phyloP scores from a whole-genome alignment of 2,113 vertebrate genomes.

The Nycticebus coucang region DNA sequence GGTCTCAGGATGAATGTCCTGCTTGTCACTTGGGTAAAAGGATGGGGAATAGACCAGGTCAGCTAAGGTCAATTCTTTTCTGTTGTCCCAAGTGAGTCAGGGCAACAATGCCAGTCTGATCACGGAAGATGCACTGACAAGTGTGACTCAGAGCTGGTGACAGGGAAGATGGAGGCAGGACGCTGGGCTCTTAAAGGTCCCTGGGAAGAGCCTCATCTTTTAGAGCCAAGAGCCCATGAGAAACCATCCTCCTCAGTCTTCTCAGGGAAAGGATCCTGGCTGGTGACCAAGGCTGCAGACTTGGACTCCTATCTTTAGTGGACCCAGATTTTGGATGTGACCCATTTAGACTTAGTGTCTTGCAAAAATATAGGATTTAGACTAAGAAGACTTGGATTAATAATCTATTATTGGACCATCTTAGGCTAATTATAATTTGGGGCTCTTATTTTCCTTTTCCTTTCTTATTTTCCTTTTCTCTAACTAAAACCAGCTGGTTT shows the following conservation, averaged over 20 bases:
- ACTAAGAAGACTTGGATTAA: not conserved
- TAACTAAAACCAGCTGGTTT: not conserved
- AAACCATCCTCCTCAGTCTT: not conserved
- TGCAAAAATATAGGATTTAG: not conserved
- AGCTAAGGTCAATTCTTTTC: not conserved
- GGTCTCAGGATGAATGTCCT: not conserved
- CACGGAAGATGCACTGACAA: not conserved
- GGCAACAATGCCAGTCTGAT: not conserved
- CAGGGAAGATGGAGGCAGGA: not conserved
- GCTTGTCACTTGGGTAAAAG: not conserved
- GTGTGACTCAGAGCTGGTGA: conserved; percentile 28
- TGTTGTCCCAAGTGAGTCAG: not conserved
- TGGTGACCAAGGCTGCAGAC: not conserved
- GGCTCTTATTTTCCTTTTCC: not conserved
- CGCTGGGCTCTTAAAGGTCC: not conserved
- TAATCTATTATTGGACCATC: not conserved
- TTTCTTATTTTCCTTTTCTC: not conserved
- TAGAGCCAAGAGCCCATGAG: not conserved
- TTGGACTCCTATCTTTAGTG: not conserved
- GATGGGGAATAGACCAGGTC: not conserved
- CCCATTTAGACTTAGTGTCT: not conserved
- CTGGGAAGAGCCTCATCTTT: not conserved
- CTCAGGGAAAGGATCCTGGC: not conserved
- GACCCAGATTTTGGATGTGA: not conserved
- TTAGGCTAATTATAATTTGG: not conserved